These are phyloP conservation scores for Pangasianodon gigas DNA, from an alignment of 2,113 vertebrate genomes.

Conservation along the genomic window DNA sequence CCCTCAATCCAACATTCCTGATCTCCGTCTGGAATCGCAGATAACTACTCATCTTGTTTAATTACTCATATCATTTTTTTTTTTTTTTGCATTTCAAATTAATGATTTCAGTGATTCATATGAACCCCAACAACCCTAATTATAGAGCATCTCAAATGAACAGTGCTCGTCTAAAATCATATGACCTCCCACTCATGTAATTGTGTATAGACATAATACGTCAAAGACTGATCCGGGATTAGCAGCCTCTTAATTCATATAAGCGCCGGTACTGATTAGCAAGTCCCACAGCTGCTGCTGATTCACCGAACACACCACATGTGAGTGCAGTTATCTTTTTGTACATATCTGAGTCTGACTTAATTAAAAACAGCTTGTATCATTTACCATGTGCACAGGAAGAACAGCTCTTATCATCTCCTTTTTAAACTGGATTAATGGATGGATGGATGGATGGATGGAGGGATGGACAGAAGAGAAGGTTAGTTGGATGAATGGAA, in stretches of 20 bases:
- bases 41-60: neutral
- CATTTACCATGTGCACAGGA: neutral
- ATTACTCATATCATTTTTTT: neutral
- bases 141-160: neutral
- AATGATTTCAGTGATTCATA: constrained; percentile 27
- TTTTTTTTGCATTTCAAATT: neutral
- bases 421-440: neutral
- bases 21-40: neutral
- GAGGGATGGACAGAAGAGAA: neutral
- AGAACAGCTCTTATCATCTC: neutral
- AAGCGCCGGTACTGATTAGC: constrained; percentile 9
- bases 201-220: neutral
- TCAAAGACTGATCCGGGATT: constrained; percentile 5
- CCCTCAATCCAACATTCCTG: neutral
- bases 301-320: constrained; percentile 37
- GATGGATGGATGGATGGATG: neutral
- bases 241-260: constrained; percentile 22
- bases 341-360: constrained; percentile 27
- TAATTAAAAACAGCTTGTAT: constrained; percentile 29
- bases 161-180: neutral
- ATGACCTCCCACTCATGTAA: neutral
- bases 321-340: constrained; percentile 15
- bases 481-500: neutral
- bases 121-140: neutral
- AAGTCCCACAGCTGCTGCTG: constrained; percentile 40